Conservation (phyloP, 2,888 invertebrate species). For the Griposia aprilina region DNA sequence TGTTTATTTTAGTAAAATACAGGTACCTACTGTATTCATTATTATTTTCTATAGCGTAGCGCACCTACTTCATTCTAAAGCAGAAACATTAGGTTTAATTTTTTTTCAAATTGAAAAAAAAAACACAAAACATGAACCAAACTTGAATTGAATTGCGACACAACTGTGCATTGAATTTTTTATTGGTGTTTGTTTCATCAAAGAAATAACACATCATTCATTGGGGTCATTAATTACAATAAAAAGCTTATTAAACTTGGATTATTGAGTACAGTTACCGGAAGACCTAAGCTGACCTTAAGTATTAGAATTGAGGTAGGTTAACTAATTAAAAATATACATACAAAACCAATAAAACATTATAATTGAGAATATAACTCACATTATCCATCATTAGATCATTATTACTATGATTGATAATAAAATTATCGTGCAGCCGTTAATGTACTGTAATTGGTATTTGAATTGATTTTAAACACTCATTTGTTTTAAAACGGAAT, state of each 20-base stretch:
- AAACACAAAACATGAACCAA: too few relatives aligned
- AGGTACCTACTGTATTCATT: not conserved
- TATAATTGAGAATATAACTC: constrained; percentile 19
- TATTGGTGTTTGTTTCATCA: not conserved
- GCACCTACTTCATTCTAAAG: not conserved
- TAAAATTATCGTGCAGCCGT: constrained; percentile 38
- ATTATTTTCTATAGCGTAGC: not conserved
- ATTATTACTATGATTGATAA: constrained; percentile 45
- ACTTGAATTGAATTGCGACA: not conserved
- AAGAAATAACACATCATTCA: not conserved
- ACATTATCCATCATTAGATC: constrained; percentile 21
- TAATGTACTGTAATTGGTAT: constrained; percentile 35
- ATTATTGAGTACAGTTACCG: not conserved
- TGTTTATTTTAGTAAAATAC: not conserved
- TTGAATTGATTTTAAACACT: constrained; percentile 44
- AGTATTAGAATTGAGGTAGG: constrained; percentile 16
- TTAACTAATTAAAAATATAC: not conserved
- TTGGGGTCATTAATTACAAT: not conserved
- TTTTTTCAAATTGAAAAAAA: too few relatives aligned
- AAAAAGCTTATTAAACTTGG: not conserved
- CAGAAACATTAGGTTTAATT: too few relatives aligned
- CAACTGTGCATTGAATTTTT: not conserved
- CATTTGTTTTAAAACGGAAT: constrained; percentile 41
- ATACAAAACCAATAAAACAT: constrained; percentile 8
- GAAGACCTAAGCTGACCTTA: not conserved